These are phyloP conservation scores for Calonectris borealis DNA, from an alignment of 2,113 vertebrate species.

Conservation along the genomic window DNA sequence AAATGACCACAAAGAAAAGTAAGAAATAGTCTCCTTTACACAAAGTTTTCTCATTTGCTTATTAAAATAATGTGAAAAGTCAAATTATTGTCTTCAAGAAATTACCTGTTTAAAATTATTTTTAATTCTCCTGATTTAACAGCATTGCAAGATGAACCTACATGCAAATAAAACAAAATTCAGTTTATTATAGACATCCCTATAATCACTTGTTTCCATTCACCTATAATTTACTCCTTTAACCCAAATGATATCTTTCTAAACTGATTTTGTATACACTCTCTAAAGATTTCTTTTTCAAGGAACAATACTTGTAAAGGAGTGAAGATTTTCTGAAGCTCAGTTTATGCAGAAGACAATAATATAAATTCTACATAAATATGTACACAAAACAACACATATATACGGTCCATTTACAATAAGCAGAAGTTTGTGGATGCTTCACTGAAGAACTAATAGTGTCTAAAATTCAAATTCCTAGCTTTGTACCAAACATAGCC, in stretches of 20 bases:
- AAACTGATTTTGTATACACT: neutral
- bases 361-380: neutral
- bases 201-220: neutral
- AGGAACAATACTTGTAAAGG: neutral
- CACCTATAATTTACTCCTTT: neutral
- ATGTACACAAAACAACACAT: neutral
- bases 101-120: neutral
- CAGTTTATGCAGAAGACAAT: fast-evolving
- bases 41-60: neutral
- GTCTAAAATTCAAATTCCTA: neutral
- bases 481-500: neutral
- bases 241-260: neutral
- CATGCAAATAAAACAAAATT: neutral
- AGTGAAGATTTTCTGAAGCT: neutral
- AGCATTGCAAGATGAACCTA: neutral
- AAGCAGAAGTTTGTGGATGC: neutral
- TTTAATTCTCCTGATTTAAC: neutral
- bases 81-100: neutral
- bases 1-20: neutral
- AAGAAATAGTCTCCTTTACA: neutral
- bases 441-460: neutral
- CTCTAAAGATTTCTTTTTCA: neutral
- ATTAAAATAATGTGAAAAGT: neutral
- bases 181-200: neutral
- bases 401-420: neutral